Evolutionary conservation across 2,797 vertebrate species (phyloP).

Genomic region (Atherinosoma microstoma): DNA sequence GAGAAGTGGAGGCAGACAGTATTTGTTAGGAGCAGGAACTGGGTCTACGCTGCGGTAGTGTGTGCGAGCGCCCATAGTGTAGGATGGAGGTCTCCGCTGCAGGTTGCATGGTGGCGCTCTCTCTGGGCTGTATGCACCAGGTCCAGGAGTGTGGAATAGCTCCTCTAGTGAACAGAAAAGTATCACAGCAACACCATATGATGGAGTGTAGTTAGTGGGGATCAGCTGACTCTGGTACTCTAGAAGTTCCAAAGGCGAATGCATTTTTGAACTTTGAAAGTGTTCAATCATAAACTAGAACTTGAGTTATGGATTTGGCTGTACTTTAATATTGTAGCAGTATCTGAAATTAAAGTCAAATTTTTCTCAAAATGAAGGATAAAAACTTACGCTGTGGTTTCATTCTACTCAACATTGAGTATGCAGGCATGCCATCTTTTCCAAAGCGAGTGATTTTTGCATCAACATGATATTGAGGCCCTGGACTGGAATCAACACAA

Average conservation of each 20-base stretch:
- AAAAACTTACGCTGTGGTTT: constrained; percentile 74
- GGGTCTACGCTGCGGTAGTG: constrained; percentile 76
- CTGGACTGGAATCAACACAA: constrained; percentile 84
- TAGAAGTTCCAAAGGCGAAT: constrained; percentile 28
- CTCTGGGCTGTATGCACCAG: constrained; percentile 88
- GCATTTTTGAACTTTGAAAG: background rate
- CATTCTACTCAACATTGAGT: constrained; percentile 84
- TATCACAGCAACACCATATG: constrained; percentile 37
- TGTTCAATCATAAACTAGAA: background rate
- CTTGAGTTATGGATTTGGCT: background rate
- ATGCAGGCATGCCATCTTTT: constrained; percentile 84
- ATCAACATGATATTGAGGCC: constrained; percentile 87
- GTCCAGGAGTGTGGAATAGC: constrained; percentile 84
- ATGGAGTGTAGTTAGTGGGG: constrained; percentile 24
- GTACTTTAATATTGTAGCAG: background rate
- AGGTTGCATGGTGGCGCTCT: constrained; percentile 75
- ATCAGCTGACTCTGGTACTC: constrained; percentile 43
- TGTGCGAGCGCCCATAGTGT: constrained; percentile 86
- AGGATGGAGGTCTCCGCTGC: constrained; percentile 84
- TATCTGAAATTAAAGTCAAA: background rate
- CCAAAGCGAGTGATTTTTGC: constrained; percentile 88
- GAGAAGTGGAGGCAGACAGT: constrained; percentile 86
- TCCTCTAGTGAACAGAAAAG: constrained; percentile 62
- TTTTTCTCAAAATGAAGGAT: background rate
- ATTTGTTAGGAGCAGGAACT: constrained; percentile 87